Evolutionary conservation across 1,140 invertebrate species (phyloP), one percentile per base, ranked within the genome.

Genomic region (Chymomyza costata): DNA sequence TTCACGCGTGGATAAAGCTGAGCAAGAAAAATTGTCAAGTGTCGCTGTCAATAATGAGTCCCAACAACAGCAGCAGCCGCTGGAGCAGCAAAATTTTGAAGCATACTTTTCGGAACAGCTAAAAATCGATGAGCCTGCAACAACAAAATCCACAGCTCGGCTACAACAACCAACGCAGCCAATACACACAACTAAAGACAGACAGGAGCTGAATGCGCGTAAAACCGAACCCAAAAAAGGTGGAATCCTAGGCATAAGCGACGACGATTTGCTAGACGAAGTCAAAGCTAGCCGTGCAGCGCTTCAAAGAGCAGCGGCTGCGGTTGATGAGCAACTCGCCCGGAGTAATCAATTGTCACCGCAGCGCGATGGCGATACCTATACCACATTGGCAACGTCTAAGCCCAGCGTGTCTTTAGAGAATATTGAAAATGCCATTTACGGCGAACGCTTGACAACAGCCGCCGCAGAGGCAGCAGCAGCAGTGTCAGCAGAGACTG

Each of bases 391-490:
- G 31, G 6, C 53, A 49, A 21, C 44, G 38, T n/a, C n/a, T 46
- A 80, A 65, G 63, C 50, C 57, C 39, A 55, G 64, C 25, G 56
- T 85, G 62, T 85, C 83, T 49, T 83, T 85, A 62, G 83, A 85
- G 69, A 85, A 83, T 64, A 85, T 85, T 68, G 83, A 85, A 73
- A 84, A 85, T 65, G 83, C 82, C 53, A 83, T 85, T 73, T 85
- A 85, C 60, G 83, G 83, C 37, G 83, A 85, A 61, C 65, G 80
- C 16, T 53, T 85, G 59, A 84, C 65, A 47, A 57, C 59, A 15
- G 19, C 40, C 32, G 25, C 53, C 3, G 32, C 49, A 40, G 41
- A 34, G 40, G 35, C 30, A 31, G 8, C 39, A 19, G 17, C 48
- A 34, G 15, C 60, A 14, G 5, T 47, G 39, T 11, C 31, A 18